These are phyloP conservation scores for Alligator sinensis DNA, from an alignment of 2,113 vertebrate species.

Conservation along the genomic window DNA sequence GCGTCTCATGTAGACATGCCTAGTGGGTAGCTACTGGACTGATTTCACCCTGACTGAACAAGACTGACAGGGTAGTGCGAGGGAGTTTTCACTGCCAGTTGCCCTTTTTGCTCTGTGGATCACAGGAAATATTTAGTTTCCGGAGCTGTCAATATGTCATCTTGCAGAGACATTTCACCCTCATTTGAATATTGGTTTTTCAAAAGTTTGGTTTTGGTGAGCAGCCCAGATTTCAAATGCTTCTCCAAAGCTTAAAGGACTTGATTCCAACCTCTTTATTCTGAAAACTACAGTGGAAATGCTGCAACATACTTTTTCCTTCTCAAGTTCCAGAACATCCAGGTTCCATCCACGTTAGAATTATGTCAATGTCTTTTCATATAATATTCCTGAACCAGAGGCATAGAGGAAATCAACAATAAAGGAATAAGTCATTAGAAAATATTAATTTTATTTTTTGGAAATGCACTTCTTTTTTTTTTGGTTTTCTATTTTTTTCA, in stretches of 20 bases:
- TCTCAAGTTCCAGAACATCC: not conserved
- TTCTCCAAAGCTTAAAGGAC: conserved; percentile 20
- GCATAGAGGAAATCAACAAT: not conserved
- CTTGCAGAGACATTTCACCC: conserved; percentile 34
- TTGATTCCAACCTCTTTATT: not conserved
- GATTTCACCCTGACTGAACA: not conserved
- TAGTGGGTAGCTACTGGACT: not conserved
- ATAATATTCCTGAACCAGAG: not conserved
- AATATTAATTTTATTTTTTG: not conserved
- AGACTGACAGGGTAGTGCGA: not conserved
- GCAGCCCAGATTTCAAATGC: conserved; percentile 19
- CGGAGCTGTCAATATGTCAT: not conserved
- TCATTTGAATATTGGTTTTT: conserved; percentile 21
- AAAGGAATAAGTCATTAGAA: not conserved
- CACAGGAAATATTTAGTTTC: not conserved
- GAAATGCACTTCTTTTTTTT: not conserved
- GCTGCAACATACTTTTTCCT: not conserved
- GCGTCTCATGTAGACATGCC: too few species aligned
- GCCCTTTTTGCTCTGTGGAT: not conserved
- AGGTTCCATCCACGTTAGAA: conserved; percentile 17
- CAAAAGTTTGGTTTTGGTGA: conserved; percentile 42
- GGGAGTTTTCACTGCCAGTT: not conserved
- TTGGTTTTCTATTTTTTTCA: not conserved
- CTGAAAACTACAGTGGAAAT: conserved; percentile 26
- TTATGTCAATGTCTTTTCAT: not conserved